Conservation (phyloP, 2,113 vertebrate species). For the Phaethon lepturus region DNA sequence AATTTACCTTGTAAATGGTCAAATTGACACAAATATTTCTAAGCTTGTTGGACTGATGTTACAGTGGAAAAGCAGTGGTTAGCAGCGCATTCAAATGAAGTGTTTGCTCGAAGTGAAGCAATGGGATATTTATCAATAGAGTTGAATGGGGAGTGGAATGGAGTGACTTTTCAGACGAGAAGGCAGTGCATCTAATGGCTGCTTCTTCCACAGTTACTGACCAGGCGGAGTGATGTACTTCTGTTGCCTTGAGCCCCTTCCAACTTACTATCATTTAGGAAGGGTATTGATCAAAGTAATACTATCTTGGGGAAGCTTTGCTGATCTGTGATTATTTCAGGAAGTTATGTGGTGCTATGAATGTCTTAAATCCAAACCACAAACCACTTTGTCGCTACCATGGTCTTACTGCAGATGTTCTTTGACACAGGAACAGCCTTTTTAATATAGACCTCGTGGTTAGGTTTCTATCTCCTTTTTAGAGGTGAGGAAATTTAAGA, state of each 20-base stretch:
- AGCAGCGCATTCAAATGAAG: not conserved
- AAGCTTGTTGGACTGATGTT: not conserved
- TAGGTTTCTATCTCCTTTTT: not conserved
- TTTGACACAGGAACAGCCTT: not conserved
- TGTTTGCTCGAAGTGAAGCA: not conserved
- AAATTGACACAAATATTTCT: not conserved
- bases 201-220: not conserved
- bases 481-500: not conserved
- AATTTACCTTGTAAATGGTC: not conserved
- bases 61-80: not conserved
- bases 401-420: not conserved
- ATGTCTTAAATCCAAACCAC: conserved; percentile 23
- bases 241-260: not conserved
- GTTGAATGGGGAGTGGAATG: not conserved
- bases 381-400: conserved; percentile 10
- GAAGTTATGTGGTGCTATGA: conserved; percentile 6
- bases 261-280: not conserved
- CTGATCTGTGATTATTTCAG: conserved; percentile 27
- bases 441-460: not conserved
- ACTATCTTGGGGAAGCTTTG: not conserved
- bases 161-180: not conserved
- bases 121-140: not conserved
- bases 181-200: not conserved
- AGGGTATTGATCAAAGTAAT: not conserved
- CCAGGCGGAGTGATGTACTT: not conserved